Base-by-base conservation (phyloP, 2,888 invertebrate species). In the Sussaba pulchella region DNA sequence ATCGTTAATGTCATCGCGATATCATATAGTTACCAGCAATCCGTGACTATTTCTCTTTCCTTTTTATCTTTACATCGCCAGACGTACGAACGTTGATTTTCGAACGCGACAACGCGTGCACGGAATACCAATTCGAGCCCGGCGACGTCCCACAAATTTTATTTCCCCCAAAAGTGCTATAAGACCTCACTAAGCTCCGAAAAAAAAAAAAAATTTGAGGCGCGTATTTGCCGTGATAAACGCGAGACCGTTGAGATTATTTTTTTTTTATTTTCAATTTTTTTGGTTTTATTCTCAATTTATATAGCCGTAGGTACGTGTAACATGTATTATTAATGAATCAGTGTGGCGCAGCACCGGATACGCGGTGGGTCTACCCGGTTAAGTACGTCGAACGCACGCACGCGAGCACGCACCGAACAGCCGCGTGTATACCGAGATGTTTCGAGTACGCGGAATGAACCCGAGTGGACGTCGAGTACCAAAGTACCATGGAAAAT, bases 241-340 rank as follows among this genome's bases (percentile, higher is more conserved):
- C 57, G 78, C 45, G 21, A 14, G 47, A 57, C 50, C 63, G 36
- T 45, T 63, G 14, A 21, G 17, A 41, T 45, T 43, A 45, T 57
- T 43, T 39, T 21, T 64, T 31, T 5, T 31, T 31, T 31, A 5
- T 31, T 31, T 31, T 31, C 31, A 31, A 31, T 31, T 26, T 71
- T 31, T 36, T 39, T n/a, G 17, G 70, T 72, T 57, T 50, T 59
- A 69, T 64, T 71, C 66, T 54, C 36, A 71, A 67, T 72, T 69
- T 54, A 66, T 71, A 71, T n/a, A 45, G 61, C 9, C 17, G 52
- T 39, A 52, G 26, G 52, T 39, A 52, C 76, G 52, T 45, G 57
- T 72, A 24, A 69, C 77, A 74, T 78, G 75, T 72, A 80, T 78
- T 82, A 81, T 78, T 82, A 81, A 82, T 79, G 75, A 78, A 78